Evolutionary conservation across 2,797 vertebrate genomes (phyloP), one percentile per base, ranked within the genome.

Genomic region (Caiman crocodilus): DNA sequence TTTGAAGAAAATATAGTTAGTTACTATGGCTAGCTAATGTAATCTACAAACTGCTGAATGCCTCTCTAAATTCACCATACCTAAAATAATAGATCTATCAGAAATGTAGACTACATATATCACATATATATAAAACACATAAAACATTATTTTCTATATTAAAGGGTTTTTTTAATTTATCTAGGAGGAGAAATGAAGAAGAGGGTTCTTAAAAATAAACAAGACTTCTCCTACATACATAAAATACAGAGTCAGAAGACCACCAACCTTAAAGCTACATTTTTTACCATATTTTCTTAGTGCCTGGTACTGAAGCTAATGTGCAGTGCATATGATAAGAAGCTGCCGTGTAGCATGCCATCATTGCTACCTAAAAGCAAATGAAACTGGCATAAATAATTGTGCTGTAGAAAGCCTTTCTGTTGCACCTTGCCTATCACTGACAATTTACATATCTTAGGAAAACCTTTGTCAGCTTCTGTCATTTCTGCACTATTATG

Each of bases 401-500:
- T 97, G 97, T 97, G 96, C 97, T 95, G 96, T 96, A 97, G 97
- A 97, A 97, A 97, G 96, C 95, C 92, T 96, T 97, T 97, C 96
- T 96, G 95, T 97, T 96, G 97, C 96, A 98, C 97, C 97, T 97
- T 97, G 96, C 97, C 90, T 96, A 97, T 98, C 98, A 97, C 96
- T 97, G 97, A 97, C 97, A 98, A 98, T 98, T 98, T 98, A 98
- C 97, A 98, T 98, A 98, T 98, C 97, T 97, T 97, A 97, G 96
- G 95, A 96, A 98, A 98, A 98, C 98, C 97, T 98, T 98, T 98
- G 97, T 98, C 97, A 97, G 96, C 96, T 97, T 98, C 97, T 98
- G 97, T 98, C 97, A 98, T 98, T 97, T 98, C 96, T 97, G 94
- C 93, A 97, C 97, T 97, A 98, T 98, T 98, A 98, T 98, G 96